Conservation (phyloP, 2,797 vertebrate species). For the Sebastes minor region DNA sequence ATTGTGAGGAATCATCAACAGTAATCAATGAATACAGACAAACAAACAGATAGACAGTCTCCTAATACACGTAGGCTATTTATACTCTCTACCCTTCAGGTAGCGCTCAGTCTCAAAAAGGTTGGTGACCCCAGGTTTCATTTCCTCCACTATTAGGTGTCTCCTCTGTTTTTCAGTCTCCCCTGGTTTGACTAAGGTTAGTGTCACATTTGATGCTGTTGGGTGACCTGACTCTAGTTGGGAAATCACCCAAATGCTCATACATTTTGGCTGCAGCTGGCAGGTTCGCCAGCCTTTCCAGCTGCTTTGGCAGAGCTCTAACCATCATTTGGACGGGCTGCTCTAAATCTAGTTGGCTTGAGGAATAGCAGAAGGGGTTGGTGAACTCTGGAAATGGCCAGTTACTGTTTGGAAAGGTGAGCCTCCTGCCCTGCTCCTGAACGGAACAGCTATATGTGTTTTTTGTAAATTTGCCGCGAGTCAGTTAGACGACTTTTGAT, state of each 20-base stretch:
- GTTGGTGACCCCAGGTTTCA: not conserved
- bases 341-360: slow-evolving; percentile 34
- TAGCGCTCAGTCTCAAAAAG: too few relatives aligned
- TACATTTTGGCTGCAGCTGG: slow-evolving; percentile 45
- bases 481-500: not conserved
- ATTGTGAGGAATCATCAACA: too few relatives aligned
- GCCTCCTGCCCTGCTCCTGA: not conserved
- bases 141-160: not conserved
- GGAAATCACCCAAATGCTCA: slow-evolving; percentile 58
- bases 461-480: not conserved
- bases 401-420: slow-evolving; percentile 47
- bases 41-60: too few relatives aligned
- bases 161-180: slow-evolving; percentile 16
- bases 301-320: slow-evolving; percentile 66
- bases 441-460: not conserved
- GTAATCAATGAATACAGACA: too few relatives aligned
- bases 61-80: too few relatives aligned
- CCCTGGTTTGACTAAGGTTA: slow-evolving; percentile 29
- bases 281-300: slow-evolving; percentile 56
- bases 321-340: slow-evolving; percentile 48
- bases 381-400: slow-evolving; percentile 41
- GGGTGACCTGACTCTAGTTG: slow-evolving; percentile 52
- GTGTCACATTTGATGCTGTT: slow-evolving; percentile 42
- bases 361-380: slow-evolving; percentile 11
- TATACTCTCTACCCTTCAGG: too few relatives aligned